Percentiles rank a stretch among this genome's conserved stretches.
These are phyloP conservation scores for Crypturellus undulatus DNA, from an alignment of 2,113 vertebrate genomes.

Conservation along the genomic window DNA sequence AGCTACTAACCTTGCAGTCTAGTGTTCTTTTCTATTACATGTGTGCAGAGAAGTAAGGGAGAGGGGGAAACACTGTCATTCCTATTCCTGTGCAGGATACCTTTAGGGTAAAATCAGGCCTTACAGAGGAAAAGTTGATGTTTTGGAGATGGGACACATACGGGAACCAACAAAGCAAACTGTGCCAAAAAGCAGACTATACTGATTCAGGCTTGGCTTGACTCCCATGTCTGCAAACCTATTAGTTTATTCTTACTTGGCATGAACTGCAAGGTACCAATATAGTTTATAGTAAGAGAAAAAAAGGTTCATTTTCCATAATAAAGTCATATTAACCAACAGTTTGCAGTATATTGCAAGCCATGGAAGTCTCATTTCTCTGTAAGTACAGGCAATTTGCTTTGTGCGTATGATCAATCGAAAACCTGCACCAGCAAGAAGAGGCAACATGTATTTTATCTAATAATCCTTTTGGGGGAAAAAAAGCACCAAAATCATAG, in stretches of 20 bases:
- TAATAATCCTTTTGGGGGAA: background rate
- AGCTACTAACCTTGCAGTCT: background rate
- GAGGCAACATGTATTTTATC: background rate
- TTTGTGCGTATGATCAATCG: background rate
- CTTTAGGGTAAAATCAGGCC: background rate
- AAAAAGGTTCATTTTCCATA: background rate
- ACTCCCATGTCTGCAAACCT: background rate
- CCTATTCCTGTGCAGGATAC: background rate
- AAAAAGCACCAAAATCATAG: background rate
- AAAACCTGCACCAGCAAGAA: background rate
- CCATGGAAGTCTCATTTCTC: background rate
- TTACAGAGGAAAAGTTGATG: background rate
- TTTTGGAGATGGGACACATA: background rate
- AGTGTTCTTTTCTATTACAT: background rate
- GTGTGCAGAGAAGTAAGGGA: background rate
- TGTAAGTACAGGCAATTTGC: conserved; percentile 10
- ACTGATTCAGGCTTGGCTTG: background rate
- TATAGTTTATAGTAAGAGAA: background rate
- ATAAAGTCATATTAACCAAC: background rate
- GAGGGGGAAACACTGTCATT: background rate
- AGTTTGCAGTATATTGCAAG: background rate
- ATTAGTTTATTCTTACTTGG: background rate
- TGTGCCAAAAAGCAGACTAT: background rate
- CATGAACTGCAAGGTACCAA: background rate
- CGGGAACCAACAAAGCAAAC: background rate